Percentiles rank a stretch among this genome's conserved stretches.
phyloP scores from a whole-genome alignment of 2,888 invertebrate genomes.

The Nemurella pictetii region DNA sequence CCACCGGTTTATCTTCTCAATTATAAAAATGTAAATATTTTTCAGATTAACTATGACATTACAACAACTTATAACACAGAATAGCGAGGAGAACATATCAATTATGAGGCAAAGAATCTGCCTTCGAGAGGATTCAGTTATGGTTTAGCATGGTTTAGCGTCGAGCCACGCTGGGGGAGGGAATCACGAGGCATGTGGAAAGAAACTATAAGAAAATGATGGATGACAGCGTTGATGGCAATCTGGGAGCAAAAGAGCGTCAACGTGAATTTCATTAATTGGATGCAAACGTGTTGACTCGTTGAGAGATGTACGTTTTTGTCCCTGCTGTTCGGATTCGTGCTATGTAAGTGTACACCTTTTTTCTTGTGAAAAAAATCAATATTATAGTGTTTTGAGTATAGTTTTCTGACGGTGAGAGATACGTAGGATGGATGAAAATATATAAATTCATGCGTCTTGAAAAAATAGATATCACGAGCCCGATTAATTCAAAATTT shows the following conservation, averaged over 20 bases:
- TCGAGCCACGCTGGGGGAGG: neutral
- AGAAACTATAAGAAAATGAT: neutral
- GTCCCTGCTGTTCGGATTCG: no score
- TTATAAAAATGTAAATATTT: constrained; percentile 26
- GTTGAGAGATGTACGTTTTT: no score
- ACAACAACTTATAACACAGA: neutral
- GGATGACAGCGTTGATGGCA: constrained; percentile 10
- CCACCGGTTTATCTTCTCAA: constrained; percentile 26
- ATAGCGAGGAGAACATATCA: neutral
- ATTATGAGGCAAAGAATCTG: neutral
- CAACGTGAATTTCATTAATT: constrained; percentile 3
- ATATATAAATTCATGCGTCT: no score
- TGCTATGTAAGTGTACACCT: no score
- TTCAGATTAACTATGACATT: neutral
- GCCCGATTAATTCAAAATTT: no score
- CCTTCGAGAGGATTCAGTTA: no score
- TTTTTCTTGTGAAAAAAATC: no score
- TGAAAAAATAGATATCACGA: no score
- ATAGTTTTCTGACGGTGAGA: no score
- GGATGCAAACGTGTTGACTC: neutral
- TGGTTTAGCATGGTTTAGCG: no score
- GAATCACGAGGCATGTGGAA: neutral
- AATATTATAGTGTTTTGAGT: no score
- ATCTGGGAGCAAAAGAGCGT: neutral
- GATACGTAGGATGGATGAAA: no score